These are phyloP conservation scores for Botia kubotai DNA, from an alignment of 2,797 vertebrate species.

Conservation along the genomic window DNA sequence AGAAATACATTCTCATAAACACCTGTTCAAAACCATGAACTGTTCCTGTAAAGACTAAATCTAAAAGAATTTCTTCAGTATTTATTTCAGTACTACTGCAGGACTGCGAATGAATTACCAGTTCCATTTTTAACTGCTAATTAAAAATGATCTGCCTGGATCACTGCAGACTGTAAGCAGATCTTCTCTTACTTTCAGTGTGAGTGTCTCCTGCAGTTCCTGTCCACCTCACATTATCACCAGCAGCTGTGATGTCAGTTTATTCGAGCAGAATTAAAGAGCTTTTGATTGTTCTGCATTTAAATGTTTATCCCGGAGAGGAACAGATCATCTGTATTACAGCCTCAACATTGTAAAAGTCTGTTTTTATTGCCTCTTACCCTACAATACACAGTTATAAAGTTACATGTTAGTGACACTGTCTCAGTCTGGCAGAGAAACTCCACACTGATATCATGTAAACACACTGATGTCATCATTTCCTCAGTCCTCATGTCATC, in stretches of 20 bases:
- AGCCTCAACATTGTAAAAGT: constrained; percentile 17
- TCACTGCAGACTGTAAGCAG: no score
- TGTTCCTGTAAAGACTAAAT: neutral
- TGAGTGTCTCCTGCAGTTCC: neutral
- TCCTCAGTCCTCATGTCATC: no score
- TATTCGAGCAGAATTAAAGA: constrained; percentile 9
- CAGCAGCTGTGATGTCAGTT: neutral
- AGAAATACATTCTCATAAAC: neutral
- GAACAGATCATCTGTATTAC: constrained; percentile 4
- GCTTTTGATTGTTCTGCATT: constrained; percentile 11
- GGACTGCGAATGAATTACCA: neutral
- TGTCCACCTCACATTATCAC: neutral
- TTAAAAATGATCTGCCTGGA: no score
- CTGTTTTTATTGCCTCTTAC: constrained; percentile 17
- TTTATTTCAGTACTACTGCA: neutral
- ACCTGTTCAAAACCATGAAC: neutral
- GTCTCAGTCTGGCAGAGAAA: neutral
- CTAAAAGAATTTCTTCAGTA: neutral
- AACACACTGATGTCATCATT: neutral
- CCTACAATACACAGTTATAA: neutral
- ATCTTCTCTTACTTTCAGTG: no score
- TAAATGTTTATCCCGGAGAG: constrained; percentile 27
- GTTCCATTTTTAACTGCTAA: no score
- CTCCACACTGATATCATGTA: neutral
- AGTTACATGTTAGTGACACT: neutral